Evolutionary conservation across 1,140 invertebrate species (phyloP).

Genomic region (Bombus huntii): DNA sequence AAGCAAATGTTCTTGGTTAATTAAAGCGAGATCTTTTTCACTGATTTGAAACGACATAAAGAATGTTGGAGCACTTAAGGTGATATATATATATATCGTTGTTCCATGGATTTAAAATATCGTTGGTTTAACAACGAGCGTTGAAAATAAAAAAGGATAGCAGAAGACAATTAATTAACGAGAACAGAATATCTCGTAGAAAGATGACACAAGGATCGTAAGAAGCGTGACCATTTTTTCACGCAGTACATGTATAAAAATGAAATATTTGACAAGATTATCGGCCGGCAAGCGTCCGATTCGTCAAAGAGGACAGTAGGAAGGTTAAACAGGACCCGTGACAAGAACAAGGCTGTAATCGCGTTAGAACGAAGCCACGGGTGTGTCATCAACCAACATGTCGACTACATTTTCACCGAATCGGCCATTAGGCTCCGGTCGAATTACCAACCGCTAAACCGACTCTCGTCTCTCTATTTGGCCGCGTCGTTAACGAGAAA

Average conservation of each 20-base stretch:
- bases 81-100: no score
- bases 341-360: constrained; percentile 19
- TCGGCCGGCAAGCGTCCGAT: no score
- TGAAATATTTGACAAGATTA: neutral
- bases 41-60: no score
- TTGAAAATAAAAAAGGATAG: no score
- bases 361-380: neutral
- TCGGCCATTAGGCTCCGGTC: neutral
- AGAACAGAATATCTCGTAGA: no score
- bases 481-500: constrained; percentile 32
- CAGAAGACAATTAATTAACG: no score
- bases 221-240: no score
- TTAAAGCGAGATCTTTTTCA: neutral
- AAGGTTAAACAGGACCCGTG: neutral
- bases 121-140: no score
- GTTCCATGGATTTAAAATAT: no score
- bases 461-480: neutral
- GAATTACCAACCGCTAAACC: constrained; percentile 4
- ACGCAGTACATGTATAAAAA: no score
- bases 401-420: constrained; percentile 34
- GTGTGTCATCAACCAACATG: neutral
- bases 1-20: neutral
- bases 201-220: no score
- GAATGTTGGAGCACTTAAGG: accelerated
- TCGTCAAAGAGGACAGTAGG: neutral